Evolutionary conservation across 2,888 invertebrate species (phyloP).

Genomic region (Drosophila antonietae): DNA sequence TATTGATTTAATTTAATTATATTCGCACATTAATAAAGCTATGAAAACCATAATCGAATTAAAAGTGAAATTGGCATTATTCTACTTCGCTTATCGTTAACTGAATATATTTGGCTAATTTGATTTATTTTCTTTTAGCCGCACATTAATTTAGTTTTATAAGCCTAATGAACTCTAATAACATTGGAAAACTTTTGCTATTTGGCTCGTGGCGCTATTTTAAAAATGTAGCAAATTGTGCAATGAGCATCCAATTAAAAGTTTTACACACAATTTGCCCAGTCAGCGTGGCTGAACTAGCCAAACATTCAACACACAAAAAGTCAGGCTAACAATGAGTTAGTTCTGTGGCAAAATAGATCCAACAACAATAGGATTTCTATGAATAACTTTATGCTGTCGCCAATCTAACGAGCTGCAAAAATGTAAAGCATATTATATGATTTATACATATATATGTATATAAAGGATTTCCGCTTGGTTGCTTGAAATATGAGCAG

Average conservation of each 20-base stretch:
- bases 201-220: conserved; percentile 8
- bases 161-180: conserved; percentile 31
- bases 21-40: not conserved
- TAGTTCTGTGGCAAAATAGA: conserved; percentile 42
- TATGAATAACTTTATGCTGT: conserved; percentile 64
- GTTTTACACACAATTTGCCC: conserved; percentile 64
- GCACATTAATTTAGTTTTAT: conserved; percentile 13
- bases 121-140: conserved; percentile 1
- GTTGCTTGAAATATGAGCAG: conserved; percentile 79
- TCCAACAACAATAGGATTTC: conserved; percentile 26
- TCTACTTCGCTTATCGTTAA: not conserved
- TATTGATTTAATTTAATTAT: not conserved
- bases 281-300: conserved; percentile 21
- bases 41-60: conserved; percentile 1
- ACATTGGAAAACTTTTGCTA: conserved; percentile 22
- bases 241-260: conserved; percentile 78
- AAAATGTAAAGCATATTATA: conserved; percentile 59
- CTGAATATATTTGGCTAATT: conserved; percentile 1
- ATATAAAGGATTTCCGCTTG: conserved; percentile 76
- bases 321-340: conserved; percentile 55
- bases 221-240: conserved; percentile 63
- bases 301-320: conserved; percentile 26
- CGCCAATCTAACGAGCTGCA: conserved; percentile 79
- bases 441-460: conserved; percentile 16
- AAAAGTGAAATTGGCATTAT: not conserved